phyloP scores from a whole-genome alignment of 2,888 invertebrate species.

The Clanis bilineata region DNA sequence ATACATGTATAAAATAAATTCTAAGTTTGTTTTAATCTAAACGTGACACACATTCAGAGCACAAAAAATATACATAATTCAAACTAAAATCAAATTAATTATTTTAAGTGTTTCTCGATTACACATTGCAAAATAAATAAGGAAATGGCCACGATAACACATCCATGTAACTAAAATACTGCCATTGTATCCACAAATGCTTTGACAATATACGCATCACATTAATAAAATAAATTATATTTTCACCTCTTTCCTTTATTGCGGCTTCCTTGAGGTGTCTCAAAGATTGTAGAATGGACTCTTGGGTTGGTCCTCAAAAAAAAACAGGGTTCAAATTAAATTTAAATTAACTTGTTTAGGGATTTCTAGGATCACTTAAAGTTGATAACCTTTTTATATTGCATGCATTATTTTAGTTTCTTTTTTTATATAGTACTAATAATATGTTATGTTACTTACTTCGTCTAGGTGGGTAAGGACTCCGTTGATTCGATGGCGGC shows the following conservation, averaged over 20 bases:
- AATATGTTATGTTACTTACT: slow-evolving; percentile 84
- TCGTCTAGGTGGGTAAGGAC: slow-evolving; percentile 92
- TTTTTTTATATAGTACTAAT: no score
- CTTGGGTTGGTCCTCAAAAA: slow-evolving; percentile 67
- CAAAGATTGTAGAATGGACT: slow-evolving; percentile 65
- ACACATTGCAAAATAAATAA: slow-evolving; percentile 2
- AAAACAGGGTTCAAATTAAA: slow-evolving; percentile 55
- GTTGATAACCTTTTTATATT: slow-evolving; percentile 25
- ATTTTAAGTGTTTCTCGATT: not conserved
- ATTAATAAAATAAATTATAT: slow-evolving; percentile 37
- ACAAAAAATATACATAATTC: not conserved
- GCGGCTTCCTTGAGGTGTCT: slow-evolving; percentile 66
- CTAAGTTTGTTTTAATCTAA: not conserved
- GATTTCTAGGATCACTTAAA: slow-evolving; percentile 13
- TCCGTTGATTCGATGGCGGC: slow-evolving; percentile 91
- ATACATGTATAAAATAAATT: not conserved
- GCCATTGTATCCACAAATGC: slow-evolving; percentile 18
- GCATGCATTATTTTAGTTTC: slow-evolving; percentile 20
- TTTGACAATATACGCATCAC: slow-evolving; percentile 24
- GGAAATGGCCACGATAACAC: slow-evolving; percentile 21
- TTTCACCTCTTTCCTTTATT: slow-evolving; percentile 61
- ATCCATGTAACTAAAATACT: not conserved
- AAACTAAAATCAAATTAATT: not conserved
- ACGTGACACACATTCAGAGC: not conserved
- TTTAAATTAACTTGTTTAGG: slow-evolving; percentile 31